Base-by-base conservation (phyloP, 2,888 invertebrate genomes). In the Allygus modestus region DNA sequence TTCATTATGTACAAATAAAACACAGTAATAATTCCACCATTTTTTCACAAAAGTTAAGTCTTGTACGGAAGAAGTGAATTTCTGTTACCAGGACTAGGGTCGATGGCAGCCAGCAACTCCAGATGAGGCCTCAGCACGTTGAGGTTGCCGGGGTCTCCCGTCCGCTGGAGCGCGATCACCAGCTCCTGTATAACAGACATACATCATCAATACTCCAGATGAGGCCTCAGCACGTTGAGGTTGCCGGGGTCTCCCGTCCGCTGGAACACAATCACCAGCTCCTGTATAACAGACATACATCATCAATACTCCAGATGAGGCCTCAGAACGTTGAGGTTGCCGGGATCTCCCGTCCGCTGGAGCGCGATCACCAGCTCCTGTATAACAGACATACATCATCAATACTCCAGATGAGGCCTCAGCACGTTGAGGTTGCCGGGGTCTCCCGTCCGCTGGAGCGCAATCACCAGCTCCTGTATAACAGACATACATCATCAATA, bases 261-360 rank as follows among this genome's bases (percentile, higher is more conserved):
- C 90, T 98, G 98, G 86, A 98, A 91, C 0, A 97, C 97, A 86
- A 98, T 96, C 71, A 97, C 95, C 87, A 98, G 90, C 90, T 98
- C 98, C 89, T 97, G 31, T 20, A 2, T 17, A 17, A n/a, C 20
- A 58, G 20, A 23, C 20, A 4, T 23, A 58, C 23, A 58, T 12
- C 5, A 65, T 65, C 65, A 65, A 9, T 37, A 92, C 89, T 98
- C 97, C 77, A 98, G 92, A 89, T 97, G 95, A 82, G 94, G 93
- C 88, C 96, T 93, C 88, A 98, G 92, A 31, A 94, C 93, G 23
- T 96, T 94, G 85, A 98, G 91, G 89, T 96, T 95, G 51, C 95
- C 95, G 0, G 97, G 97, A 91, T 98, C 98, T 0, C 95, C 95
- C 7, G 97, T 97, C 87, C 98, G 92, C 90, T 98, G 98, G 86